Evolutionary conservation across 1,140 invertebrate species (phyloP), one percentile per base, ranked within the genome.

Genomic region (Dendrolimus punctatus): DNA sequence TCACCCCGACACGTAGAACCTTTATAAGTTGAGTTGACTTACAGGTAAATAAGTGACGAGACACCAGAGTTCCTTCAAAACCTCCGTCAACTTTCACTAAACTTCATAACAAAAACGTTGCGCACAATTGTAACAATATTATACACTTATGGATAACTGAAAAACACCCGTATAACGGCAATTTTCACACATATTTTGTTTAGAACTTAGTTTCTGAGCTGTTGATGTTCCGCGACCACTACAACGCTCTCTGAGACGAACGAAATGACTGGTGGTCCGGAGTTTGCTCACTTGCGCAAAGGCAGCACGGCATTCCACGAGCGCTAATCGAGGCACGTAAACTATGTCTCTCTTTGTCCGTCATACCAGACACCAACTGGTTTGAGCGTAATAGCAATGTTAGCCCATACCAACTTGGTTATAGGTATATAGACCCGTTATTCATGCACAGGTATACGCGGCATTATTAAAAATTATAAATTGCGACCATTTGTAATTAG

Each of bases 361-460:
- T 53, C 64, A 6, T 39, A 43, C 44, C 39, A 51, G 8, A n/a
- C 43, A 46, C 40, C 40, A 6, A 9, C 6, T 8, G 9, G 49
- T 10, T 48, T 42, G 47, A 62, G 42, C 66, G 57, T 58, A 60
- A 60, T 56, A 68, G 37, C 46, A 58, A 52, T 56, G 58, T 41
- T 61, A 5, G 47, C 50, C 46, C 23, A 48, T 56, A 56, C 47
- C 44, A 50, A 44, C 53, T 51, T 47, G 39, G 46, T 60, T 74
- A 71, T 72, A 75, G 77, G 73, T 79, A 82, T 74, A 72, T 76
- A 80, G 75, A 65, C 71, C 82, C 82, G 82, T 85, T 85, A 85
- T 83, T 81, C 71, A 80, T 76, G 80, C 71, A 72, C 72, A 73
- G 76, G 73, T 74, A 76, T 71, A 45, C 50, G 47, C 52, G 49